Conservation (phyloP, 2,113 vertebrate genomes). For the Mirza zaza region DNA sequence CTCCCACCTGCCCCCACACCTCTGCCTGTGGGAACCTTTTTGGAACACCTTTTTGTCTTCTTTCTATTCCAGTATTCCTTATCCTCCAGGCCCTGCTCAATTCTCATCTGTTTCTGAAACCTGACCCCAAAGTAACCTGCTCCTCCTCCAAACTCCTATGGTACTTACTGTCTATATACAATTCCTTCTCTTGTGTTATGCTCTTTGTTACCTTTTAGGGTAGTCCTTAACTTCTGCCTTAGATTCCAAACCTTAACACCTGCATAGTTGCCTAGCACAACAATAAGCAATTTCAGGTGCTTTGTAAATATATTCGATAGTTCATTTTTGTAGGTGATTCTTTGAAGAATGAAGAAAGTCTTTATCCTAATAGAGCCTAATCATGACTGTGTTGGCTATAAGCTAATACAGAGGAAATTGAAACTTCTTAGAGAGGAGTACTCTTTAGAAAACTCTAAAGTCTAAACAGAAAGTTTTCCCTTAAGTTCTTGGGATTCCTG, state of each 20-base stretch:
- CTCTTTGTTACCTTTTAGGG: conserved; percentile 16
- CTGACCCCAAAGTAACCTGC: not conserved
- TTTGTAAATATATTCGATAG: not conserved
- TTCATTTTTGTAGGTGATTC: conserved; percentile 9
- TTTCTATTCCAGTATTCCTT: not conserved
- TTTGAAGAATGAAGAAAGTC: conserved; percentile 8
- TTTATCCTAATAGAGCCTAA: not conserved
- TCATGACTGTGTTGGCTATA: not conserved
- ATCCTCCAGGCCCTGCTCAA: not conserved
- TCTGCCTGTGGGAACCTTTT: not conserved
- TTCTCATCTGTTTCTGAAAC: not conserved
- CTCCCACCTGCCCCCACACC: not conserved
- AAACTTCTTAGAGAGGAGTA: not conserved
- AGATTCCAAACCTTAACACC: not conserved
- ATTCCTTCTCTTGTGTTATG: conserved; percentile 12
- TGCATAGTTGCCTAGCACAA: not conserved
- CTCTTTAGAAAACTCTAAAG: conserved; percentile 9
- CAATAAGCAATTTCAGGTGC: not conserved
- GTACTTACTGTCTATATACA: not conserved
- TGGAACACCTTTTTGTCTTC: not conserved
- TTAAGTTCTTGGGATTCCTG: not conserved
- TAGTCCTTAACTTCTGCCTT: not conserved
- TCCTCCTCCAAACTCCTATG: not conserved
- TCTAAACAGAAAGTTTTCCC: not conserved
- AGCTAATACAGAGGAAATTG: not conserved